Evolutionary conservation across 2,797 vertebrate genomes (phyloP), one percentile per base, ranked within the genome.

Genomic region (Erithacus rubecula): DNA sequence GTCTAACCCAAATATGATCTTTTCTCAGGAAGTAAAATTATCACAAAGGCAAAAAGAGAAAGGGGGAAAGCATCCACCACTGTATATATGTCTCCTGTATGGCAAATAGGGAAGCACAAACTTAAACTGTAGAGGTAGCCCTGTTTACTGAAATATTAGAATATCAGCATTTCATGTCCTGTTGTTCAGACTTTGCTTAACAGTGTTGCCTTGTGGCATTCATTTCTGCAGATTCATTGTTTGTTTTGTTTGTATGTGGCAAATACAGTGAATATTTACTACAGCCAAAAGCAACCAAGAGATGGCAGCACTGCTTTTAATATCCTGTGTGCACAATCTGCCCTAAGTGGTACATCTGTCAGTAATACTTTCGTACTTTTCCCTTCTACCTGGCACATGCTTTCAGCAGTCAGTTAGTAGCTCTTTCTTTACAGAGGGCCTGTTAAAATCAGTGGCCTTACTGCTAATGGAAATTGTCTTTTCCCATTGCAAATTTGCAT

Each of bases 301-400:
- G 97, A 83, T 97, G 97, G 97, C 97, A 97, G 97, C 96, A 96
- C 94, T 46, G 95, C 89, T 97, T 97, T 94, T 96, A 56, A 37
- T 95, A 94, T 96, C 93, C 69, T 72, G 7, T 23, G 67, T 55
- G 24, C 43, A 26, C 56, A 20, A 29, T 43, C 59, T 71, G 27
- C 51, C 6, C 56, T 49, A 43, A 39, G 32, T 47, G 59, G 20
- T 58, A 47, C 27, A 26, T 77, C 58, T 91, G 47, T 77, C 88
- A 65, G 29, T 59, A 64, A 21, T 3, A 12, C 22, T 58, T 21
- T 21, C 51, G 79, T 82, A 76, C 60, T 86, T 86, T 62, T 53
- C 47, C 21, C 13, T 89, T 86, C 19, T 2, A 41, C 30, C 36
- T 88, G 71, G 53, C 39, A 41, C n/a, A 10, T 23, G 3, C 30